Percentiles rank a stretch among this genome's conserved stretches.
These are phyloP conservation scores for Tauraco erythrolophus DNA, from an alignment of 2,113 vertebrate species.

Conservation along the genomic window DNA sequence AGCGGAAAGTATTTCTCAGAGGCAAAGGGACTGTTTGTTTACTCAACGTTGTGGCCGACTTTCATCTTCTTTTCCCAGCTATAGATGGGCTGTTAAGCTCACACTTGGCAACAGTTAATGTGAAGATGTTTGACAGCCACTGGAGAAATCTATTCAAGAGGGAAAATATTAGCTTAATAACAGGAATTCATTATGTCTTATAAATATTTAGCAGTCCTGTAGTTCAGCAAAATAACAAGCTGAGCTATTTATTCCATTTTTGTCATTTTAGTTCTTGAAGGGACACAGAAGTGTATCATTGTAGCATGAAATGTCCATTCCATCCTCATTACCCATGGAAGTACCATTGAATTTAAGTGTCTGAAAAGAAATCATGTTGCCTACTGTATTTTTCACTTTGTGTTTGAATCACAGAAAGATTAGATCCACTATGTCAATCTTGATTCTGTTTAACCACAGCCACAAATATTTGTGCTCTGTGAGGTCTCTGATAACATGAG, in stretches of 20 bases:
- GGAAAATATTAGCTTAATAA: slow-evolving; percentile 43
- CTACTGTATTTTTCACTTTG: neutral
- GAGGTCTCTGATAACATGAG: neutral
- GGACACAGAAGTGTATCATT: neutral
- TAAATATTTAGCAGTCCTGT: slow-evolving; percentile 40
- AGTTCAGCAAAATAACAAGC: slow-evolving; percentile 40
- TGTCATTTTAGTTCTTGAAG: slow-evolving; percentile 14
- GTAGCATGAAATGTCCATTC: neutral
- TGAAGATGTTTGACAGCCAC: slow-evolving; percentile 47
- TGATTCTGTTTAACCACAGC: neutral
- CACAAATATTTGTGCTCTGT: neutral
- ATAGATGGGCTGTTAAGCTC: slow-evolving; percentile 7
- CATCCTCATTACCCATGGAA: neutral
- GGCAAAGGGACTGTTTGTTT: slow-evolving; percentile 40
- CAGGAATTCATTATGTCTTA: neutral
- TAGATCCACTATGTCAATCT: neutral
- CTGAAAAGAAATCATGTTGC: neutral
- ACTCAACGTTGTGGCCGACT: neutral
- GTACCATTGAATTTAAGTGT: neutral
- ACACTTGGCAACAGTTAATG: slow-evolving; percentile 28
- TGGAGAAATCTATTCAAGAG: slow-evolving; percentile 43
- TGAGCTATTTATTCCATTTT: slow-evolving; percentile 48
- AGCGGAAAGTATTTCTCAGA: slow-evolving; percentile 25
- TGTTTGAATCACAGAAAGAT: neutral
- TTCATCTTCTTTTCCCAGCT: slow-evolving; percentile 55